phyloP scores from a whole-genome alignment of 2,888 invertebrate genomes.

The Chrysolina haemoptera region DNA sequence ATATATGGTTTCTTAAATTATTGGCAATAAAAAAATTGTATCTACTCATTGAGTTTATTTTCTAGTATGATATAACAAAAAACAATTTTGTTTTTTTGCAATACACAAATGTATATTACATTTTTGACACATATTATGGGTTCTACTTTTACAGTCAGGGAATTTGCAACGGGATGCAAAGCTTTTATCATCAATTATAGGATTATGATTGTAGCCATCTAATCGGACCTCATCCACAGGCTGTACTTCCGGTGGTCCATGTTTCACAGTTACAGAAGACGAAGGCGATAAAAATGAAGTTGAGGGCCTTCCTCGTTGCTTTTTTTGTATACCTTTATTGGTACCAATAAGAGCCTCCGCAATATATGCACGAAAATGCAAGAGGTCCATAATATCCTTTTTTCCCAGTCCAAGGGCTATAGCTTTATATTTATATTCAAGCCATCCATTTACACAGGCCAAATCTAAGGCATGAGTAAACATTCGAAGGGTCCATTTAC shows the following conservation, averaged over 20 bases:
- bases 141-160: conserved; percentile 29
- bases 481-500: no score
- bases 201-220: conserved; percentile 20
- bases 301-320: conserved; percentile 21
- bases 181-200: conserved; percentile 28
- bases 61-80: conserved; percentile 9
- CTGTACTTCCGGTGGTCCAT: conserved; percentile 23
- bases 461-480: no score
- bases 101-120: no score
- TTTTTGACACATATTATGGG: conserved; percentile 31
- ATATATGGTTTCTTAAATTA: no score
- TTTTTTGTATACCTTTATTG: conserved; percentile 9
- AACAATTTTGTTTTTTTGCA: conserved; percentile 30
- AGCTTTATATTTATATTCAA: conserved; percentile 29
- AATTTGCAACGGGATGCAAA: conserved; percentile 34
- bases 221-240: conserved; percentile 28
- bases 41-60: conserved; percentile 11
- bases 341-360: conserved; percentile 25
- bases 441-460: no score
- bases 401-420: conserved; percentile 22
- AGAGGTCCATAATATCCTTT: conserved; percentile 27
- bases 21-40: conserved; percentile 10
- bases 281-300: conserved; percentile 13
- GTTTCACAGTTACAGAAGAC: conserved; percentile 20
- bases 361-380: conserved; percentile 34